Evolutionary conservation across 2,797 vertebrate genomes (phyloP).

Genomic region (Vipera latastei): DNA sequence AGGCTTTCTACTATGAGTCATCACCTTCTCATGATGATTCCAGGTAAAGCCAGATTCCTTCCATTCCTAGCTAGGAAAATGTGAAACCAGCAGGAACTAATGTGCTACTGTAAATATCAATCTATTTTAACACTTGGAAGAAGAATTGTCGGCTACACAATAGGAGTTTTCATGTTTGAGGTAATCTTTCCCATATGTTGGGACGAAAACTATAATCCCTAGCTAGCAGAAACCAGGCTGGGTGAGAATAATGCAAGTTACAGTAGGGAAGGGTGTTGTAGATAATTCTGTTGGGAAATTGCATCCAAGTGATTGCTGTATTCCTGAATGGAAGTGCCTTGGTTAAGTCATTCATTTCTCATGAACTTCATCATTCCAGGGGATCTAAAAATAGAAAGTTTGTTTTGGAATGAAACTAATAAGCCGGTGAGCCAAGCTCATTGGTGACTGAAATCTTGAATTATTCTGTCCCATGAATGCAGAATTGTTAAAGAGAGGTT

Average conservation of each 20-base stretch:
- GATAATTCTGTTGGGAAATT: background rate
- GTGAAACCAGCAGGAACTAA: background rate
- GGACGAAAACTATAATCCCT: background rate
- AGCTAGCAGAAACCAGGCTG: background rate
- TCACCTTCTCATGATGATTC: too few relatives aligned
- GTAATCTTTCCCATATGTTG: background rate
- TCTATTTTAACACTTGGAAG: background rate
- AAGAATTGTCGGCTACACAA: background rate
- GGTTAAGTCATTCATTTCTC: background rate
- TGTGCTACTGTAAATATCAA: background rate
- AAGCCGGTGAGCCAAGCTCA: background rate
- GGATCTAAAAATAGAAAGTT: background rate
- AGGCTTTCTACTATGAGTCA: background rate
- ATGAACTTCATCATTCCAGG: background rate
- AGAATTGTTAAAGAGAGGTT: background rate
- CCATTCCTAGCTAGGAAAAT: background rate
- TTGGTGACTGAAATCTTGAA: background rate
- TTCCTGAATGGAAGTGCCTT: slow-evolving; percentile 19
- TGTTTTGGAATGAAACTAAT: background rate
- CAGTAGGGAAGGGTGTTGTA: background rate
- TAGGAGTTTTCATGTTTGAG: too few relatives aligned
- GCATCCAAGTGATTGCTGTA: background rate
- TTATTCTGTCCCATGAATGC: background rate
- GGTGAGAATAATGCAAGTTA: background rate
- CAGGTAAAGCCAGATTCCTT: too few relatives aligned